Evolutionary conservation across 2,888 invertebrate genomes (phyloP).

Genomic region (Rugalucina vietnamica): DNA sequence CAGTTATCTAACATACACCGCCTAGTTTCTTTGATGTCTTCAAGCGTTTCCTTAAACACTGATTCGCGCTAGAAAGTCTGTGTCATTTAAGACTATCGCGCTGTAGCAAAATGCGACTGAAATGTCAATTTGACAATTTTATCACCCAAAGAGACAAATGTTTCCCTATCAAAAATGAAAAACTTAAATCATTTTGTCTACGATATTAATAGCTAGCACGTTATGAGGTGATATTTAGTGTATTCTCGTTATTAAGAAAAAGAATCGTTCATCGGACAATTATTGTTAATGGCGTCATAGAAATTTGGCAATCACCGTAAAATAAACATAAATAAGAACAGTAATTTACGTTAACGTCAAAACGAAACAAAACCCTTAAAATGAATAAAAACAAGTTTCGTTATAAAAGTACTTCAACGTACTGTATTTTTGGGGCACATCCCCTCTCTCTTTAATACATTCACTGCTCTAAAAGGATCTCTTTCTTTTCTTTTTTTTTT

Average conservation of each 20-base stretch:
- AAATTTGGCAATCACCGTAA: background rate
- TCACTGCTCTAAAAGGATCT: no score
- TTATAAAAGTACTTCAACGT: no score
- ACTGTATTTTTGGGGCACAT: no score
- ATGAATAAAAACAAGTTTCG: no score
- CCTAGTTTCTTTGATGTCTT: conserved; percentile 14
- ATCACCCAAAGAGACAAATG: conserved; percentile 14
- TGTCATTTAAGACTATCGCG: conserved; percentile 5
- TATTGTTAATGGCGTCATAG: conserved; percentile 4
- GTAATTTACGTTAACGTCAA: background rate
- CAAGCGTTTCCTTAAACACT: conserved; percentile 8
- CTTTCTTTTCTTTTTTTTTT: no score
- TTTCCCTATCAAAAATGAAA: conserved; percentile 6
- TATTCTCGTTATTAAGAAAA: conserved; percentile 10
- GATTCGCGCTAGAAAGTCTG: background rate
- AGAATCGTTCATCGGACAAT: conserved; percentile 11
- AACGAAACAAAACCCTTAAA: no score
- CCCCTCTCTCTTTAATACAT: no score
- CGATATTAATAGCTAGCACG: conserved; percentile 6
- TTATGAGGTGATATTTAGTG: conserved; percentile 13
- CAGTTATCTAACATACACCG: conserved; percentile 14
- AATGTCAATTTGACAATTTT: conserved; percentile 12
- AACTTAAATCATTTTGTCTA: conserved; percentile 13
- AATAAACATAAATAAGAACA: conserved; percentile 2
- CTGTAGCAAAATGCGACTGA: conserved; percentile 4